These are phyloP conservation scores for Nephrotoma flavescens DNA, from an alignment of 2,888 invertebrate species.

Conservation along the genomic window DNA sequence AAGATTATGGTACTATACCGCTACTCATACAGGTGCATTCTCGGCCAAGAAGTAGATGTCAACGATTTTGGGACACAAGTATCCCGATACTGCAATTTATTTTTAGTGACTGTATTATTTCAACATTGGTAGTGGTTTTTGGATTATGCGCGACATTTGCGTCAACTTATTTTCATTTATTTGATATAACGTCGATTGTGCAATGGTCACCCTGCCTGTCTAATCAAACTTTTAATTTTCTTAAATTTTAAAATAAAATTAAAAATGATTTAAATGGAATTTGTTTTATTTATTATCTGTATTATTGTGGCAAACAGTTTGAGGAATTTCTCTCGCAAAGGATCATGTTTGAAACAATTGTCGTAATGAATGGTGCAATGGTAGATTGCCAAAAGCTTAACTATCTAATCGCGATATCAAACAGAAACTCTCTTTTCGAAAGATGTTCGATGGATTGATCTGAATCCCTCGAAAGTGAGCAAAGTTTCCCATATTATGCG, in stretches of 20 bases:
- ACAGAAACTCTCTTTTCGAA: too few species aligned
- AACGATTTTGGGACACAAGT: background rate
- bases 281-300: too few species aligned
- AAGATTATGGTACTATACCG: background rate
- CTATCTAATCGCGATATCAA: too few species aligned
- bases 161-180: conserved; percentile 56
- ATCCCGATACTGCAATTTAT: conserved; percentile 18
- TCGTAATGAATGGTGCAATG: too few species aligned
- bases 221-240: background rate
- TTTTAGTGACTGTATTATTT: conserved; percentile 36
- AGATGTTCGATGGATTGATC: too few species aligned
- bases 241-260: background rate
- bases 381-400: too few species aligned
- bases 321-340: too few species aligned
- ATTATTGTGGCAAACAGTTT: too few species aligned
- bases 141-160: conserved; percentile 49
- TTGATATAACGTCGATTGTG: conserved; percentile 45
- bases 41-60: background rate
- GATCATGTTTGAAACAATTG: too few species aligned
- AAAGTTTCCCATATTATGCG: too few species aligned
- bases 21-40: background rate
- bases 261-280: too few species aligned
- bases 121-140: conserved; percentile 41
- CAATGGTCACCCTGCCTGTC: conserved; percentile 53
- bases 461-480: too few species aligned